Evolutionary conservation across 2,797 vertebrate species (phyloP).

Genomic region (Sebastes minor): DNA sequence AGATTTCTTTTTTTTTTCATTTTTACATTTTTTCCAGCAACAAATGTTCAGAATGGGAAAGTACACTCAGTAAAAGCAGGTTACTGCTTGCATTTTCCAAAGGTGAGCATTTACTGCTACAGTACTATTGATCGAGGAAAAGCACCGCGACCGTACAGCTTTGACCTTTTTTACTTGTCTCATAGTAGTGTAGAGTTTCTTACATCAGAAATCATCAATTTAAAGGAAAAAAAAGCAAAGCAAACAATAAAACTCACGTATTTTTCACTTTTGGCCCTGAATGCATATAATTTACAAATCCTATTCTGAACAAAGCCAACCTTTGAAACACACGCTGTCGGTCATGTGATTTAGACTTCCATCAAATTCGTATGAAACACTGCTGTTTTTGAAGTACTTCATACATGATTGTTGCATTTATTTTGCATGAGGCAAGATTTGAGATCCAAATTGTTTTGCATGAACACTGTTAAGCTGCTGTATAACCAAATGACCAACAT

Average conservation of each 20-base stretch:
- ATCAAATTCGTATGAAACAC: slow-evolving; percentile 28
- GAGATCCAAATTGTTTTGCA: slow-evolving; percentile 29
- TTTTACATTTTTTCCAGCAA: slow-evolving; percentile 44
- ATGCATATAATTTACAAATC: slow-evolving; percentile 88
- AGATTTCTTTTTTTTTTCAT: slow-evolving; percentile 82
- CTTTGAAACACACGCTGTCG: slow-evolving; percentile 85
- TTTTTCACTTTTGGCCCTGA: slow-evolving; percentile 89
- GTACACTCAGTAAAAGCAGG: slow-evolving; percentile 39
- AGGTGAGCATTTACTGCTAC: slow-evolving; percentile 35
- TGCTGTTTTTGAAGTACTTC: slow-evolving; percentile 24
- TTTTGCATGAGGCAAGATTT: slow-evolving; percentile 41
- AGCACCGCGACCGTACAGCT: slow-evolving; percentile 39
- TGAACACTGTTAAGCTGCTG: slow-evolving; percentile 15
- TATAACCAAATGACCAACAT: slow-evolving; percentile 23
- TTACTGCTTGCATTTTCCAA: slow-evolving; percentile 36
- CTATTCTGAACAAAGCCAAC: slow-evolving; percentile 87
- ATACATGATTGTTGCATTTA: slow-evolving; percentile 47
- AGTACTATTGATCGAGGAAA: slow-evolving; percentile 33
- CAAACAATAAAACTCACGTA: slow-evolving; percentile 86
- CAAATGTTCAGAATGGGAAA: slow-evolving; percentile 50
- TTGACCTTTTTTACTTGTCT: slow-evolving; percentile 45
- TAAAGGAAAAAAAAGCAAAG: slow-evolving; percentile 80
- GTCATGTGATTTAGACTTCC: slow-evolving; percentile 83
- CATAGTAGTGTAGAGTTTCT: slow-evolving; percentile 48
- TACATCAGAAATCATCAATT: slow-evolving; percentile 82